A percentile compares a stretch with the other conserved stretches of the same genome.
Conservation (phyloP, 2,888 invertebrate species). For the Lasioglossum lativentre region DNA sequence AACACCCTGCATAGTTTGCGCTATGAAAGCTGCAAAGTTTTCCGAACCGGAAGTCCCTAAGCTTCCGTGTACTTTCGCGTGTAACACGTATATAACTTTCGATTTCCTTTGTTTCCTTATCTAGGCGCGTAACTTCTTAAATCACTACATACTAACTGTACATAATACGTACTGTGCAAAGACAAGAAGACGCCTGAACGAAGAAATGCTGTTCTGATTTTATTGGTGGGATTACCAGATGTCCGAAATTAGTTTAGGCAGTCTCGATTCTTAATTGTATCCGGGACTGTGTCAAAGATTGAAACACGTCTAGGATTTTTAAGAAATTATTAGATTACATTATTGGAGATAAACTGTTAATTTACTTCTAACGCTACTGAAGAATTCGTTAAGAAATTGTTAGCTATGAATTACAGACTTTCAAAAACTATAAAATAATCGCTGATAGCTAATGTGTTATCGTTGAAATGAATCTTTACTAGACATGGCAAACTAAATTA, state of each 20-base stretch:
- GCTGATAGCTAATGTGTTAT: not conserved
- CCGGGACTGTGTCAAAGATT: not conserved
- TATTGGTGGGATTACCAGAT: not conserved
- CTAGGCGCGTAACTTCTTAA: slow-evolving; percentile 43
- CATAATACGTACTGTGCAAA: slow-evolving; percentile 19
- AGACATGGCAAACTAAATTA: not conserved
- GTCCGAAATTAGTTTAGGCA: not conserved
- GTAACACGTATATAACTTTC: slow-evolving; percentile 36
- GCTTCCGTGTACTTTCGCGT: slow-evolving; percentile 11
- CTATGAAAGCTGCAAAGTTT: slow-evolving; percentile 34
- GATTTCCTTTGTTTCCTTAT: slow-evolving; percentile 12
- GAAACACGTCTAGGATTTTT: too few species aligned
- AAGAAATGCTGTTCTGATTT: not conserved
- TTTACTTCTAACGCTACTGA: not conserved
- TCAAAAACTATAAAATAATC: not conserved
- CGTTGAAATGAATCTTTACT: not conserved
- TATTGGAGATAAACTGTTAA: not conserved
- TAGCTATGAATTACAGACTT: not conserved
- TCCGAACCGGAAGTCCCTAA: slow-evolving; percentile 6
- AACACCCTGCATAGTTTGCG: slow-evolving; percentile 14
- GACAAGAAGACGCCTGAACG: not conserved
- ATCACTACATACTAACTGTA: slow-evolving; percentile 41
- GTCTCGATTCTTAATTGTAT: not conserved
- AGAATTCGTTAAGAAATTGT: not conserved
- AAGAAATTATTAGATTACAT: not conserved